Evolutionary conservation across 2,888 invertebrate genomes (phyloP), one percentile per base, ranked within the genome.

Genomic region (Drosophila macrospina): DNA sequence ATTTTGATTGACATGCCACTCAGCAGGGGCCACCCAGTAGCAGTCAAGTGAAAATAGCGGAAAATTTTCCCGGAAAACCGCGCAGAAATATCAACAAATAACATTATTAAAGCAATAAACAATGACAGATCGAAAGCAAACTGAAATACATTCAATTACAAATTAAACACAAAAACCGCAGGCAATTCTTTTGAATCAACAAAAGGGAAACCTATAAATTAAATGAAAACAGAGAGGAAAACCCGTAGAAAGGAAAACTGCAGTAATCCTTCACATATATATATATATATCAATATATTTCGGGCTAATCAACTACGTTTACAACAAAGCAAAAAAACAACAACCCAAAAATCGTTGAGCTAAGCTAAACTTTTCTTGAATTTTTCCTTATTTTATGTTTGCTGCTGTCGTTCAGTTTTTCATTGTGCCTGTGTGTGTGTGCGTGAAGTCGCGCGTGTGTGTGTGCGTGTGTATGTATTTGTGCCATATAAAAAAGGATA

Each of bases 1-100:
- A 89, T 88, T 85, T 88, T 89, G 88, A 88, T 89, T 89, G 88
- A 88, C 74, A 63, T 7, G 47, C 61, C 63, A 74, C 74, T 78
- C 57, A 51, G 39, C 55, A 59, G 45, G 32, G 45, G 57, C 74
- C 74, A 74, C 76, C 76, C 74, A 74, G 62, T 45, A 62, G 71
- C 54, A 47, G 37, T 42, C 28, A 54, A 60, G 54, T 65, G 16
- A 55, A 77, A 45, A 34, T 16, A 30, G 36, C 37, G 13, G 41
- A 32, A 62, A 36, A 50, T 48, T 45, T 45, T 61, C 42, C n/a
- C 1, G 3, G 47, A 44, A 59, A n/a, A 61, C 51, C 44, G 56
- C 44, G 44, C 55, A 39, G 11, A 61, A 78, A 57, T 32, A 13
- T 11, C 45, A 61, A 8, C 15, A 48, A 45, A 51, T 24, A 50